A percentile compares a stretch with the other conserved stretches of the same genome.
These are phyloP conservation scores for Eulithis prunata DNA, from an alignment of 2,888 invertebrate genomes.

Conservation along the genomic window DNA sequence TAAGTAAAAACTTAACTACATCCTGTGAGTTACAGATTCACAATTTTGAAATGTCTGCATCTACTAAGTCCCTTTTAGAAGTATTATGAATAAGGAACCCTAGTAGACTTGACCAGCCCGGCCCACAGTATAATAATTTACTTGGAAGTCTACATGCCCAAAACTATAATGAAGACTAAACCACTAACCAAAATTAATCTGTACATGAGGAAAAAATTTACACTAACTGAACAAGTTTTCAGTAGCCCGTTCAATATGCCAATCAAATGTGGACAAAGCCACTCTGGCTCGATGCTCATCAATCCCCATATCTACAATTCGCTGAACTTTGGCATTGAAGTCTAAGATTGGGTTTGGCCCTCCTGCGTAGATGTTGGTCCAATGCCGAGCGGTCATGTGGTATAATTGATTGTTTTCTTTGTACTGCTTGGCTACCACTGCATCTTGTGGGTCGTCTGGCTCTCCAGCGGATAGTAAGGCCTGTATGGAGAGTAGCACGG, in stretches of 20 bases:
- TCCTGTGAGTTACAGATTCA: conserved; percentile 14
- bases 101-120: not conserved
- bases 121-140: not conserved
- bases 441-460: conserved; percentile 97
- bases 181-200: not conserved
- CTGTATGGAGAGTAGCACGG: conserved; percentile 97
- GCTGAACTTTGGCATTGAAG: conserved; percentile 94
- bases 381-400: conserved; percentile 95
- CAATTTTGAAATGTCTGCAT: conserved; percentile 17
- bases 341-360: conserved; percentile 86
- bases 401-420: conserved; percentile 95
- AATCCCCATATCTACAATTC: conserved; percentile 97
- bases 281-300: conserved; percentile 95
- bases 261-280: conserved; percentile 95
- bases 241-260: conserved; percentile 96
- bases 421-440: conserved; percentile 98
- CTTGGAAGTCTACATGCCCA: not conserved
- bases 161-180: not conserved
- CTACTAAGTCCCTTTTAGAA: not conserved
- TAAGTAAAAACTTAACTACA: conserved; percentile 30
- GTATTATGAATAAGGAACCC: not conserved
- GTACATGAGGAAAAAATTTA: not conserved
- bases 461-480: conserved; percentile 96
- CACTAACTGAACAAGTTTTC: conserved; percentile 84
- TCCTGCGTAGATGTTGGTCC: conserved; percentile 97